Percentiles rank a stretch among this genome's conserved stretches.
These are phyloP conservation scores for Drosophila subsilvestris DNA, from an alignment of 2,888 invertebrate genomes.

Conservation along the genomic window DNA sequence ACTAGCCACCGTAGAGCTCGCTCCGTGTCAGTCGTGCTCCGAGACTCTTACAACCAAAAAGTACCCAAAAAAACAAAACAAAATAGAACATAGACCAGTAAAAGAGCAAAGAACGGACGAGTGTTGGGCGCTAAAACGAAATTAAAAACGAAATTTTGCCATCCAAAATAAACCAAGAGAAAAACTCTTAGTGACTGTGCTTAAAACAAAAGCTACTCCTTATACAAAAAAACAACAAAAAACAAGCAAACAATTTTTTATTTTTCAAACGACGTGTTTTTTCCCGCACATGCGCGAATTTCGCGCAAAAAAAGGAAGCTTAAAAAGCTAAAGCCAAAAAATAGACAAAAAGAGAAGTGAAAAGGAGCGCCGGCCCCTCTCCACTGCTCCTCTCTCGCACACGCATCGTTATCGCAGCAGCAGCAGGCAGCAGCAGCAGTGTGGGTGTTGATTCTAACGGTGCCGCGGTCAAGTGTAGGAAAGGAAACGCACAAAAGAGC, in stretches of 20 bases:
- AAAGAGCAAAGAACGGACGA: constrained; percentile 47
- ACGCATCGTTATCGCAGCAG: constrained; percentile 63
- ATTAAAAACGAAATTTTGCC: constrained; percentile 43
- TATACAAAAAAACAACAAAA: constrained; percentile 5
- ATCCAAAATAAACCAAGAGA: constrained; percentile 11
- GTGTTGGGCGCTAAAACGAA: constrained; percentile 53
- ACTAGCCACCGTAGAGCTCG: constrained; percentile 72
- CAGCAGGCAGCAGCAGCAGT: constrained; percentile 21
- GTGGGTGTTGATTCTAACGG: constrained; percentile 68
- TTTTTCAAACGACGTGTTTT: constrained; percentile 39
- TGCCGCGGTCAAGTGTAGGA: constrained; percentile 74
- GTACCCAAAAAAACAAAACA: constrained; percentile 56
- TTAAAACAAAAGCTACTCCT: constrained; percentile 15
- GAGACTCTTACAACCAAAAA: constrained; percentile 75
- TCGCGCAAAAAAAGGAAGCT: constrained; percentile 60
- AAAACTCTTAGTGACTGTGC: constrained; percentile 21
- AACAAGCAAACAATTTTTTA: constrained; percentile 17
- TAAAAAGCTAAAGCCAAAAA: constrained; percentile 67
- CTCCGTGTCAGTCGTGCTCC: constrained; percentile 80
- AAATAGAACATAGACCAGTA: constrained; percentile 25
- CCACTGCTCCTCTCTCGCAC: constrained; percentile 56
- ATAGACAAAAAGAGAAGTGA: constrained; percentile 72
- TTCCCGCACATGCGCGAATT: constrained; percentile 73
- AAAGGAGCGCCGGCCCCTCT: constrained; percentile 33
- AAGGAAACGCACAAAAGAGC: constrained; percentile 14